Evolutionary conservation across 2,888 invertebrate genomes (phyloP).

Genomic region (Platycheirus albimanus): DNA sequence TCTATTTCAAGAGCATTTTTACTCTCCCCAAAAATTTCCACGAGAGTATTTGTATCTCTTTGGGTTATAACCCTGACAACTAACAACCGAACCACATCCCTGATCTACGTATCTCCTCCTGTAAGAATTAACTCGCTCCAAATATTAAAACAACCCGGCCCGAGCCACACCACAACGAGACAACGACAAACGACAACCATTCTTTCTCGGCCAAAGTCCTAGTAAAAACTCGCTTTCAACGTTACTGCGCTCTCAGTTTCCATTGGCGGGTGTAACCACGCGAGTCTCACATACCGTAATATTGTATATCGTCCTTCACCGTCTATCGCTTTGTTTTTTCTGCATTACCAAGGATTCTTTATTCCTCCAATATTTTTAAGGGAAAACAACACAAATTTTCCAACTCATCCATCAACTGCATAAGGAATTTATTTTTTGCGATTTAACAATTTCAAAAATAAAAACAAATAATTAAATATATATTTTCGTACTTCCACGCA

Average conservation of each 20-base stretch:
- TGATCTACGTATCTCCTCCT: slow-evolving; percentile 20
- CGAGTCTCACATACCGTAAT: slow-evolving; percentile 48
- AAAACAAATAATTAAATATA: background rate
- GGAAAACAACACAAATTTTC: slow-evolving; percentile 5
- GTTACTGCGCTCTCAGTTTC: slow-evolving; percentile 72
- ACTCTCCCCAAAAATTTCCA: slow-evolving; percentile 21
- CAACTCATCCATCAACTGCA: background rate
- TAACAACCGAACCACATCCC: slow-evolving; percentile 25
- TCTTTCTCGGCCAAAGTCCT: slow-evolving; percentile 61
- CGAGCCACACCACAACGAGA: too few species aligned
- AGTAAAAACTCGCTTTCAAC: slow-evolving; percentile 70
- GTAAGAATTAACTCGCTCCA: slow-evolving; percentile 44
- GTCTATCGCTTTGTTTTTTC: slow-evolving; percentile 45
- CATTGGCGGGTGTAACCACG: slow-evolving; percentile 66
- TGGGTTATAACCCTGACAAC: slow-evolving; percentile 14
- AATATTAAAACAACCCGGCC: background rate
- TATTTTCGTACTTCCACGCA: slow-evolving; percentile 3
- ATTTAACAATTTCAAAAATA: background rate
- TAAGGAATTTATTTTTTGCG: background rate
- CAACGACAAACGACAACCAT: slow-evolving; percentile 12
- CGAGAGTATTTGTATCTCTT: slow-evolving; percentile 16
- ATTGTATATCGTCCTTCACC: slow-evolving; percentile 42
- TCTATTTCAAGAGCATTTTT: slow-evolving; percentile 17
- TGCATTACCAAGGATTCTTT: slow-evolving; percentile 56
- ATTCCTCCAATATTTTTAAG: slow-evolving; percentile 26